Conservation (phyloP, 2,113 vertebrate species). For the Alethe diademata region DNA sequence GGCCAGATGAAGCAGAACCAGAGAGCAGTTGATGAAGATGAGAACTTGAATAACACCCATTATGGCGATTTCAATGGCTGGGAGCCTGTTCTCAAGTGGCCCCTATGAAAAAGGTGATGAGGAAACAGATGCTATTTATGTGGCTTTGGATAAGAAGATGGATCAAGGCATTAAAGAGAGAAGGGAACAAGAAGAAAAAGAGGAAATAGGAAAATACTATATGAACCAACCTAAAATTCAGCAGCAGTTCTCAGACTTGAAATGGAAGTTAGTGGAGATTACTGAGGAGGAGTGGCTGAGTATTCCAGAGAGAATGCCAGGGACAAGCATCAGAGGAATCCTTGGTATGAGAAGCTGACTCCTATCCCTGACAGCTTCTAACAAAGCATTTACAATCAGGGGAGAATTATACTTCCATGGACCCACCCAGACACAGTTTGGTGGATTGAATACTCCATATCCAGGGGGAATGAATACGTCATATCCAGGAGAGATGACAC, state of each 20-base stretch:
- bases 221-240: conserved; percentile 96
- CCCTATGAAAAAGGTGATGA: conserved; percentile 93
- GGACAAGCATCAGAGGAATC: conserved; percentile 92
- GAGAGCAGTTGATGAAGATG: conserved; percentile 84
- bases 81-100: conserved; percentile 92
- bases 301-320: conserved; percentile 93
- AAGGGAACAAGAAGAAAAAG: conserved; percentile 91
- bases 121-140: conserved; percentile 92
- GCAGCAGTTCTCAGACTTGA: conserved; percentile 94
- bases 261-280: conserved; percentile 89
- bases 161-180: conserved; percentile 93
- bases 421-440: conserved; percentile 86
- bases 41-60: conserved; percentile 92
- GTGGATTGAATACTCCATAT: conserved; percentile 78
- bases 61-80: conserved; percentile 94
- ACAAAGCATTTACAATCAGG: conserved; percentile 89
- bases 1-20: conserved; percentile 96
- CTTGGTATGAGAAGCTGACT: conserved; percentile 88
- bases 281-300: conserved; percentile 93
- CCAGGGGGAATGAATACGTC: conserved; percentile 86
- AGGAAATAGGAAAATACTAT: conserved; percentile 94
- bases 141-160: conserved; percentile 91
- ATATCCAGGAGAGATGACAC: conserved; percentile 90
- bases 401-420: conserved; percentile 86
- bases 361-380: conserved; percentile 92